A percentile compares a stretch with the other conserved stretches of the same genome.
Conservation (phyloP, 2,888 invertebrate genomes). For the Halocaridina rubra region DNA sequence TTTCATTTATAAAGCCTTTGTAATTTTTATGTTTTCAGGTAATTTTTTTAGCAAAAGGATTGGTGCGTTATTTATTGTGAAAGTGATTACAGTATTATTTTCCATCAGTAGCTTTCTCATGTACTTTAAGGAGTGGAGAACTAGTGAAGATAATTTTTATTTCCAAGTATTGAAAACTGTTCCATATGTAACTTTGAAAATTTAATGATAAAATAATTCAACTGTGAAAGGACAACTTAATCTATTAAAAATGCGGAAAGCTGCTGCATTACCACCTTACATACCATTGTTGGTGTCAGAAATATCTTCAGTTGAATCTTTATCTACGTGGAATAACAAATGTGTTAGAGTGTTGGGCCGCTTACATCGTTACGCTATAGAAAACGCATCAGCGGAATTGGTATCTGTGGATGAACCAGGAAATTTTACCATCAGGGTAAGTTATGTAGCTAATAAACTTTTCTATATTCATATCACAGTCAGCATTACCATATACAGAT, state of each 20-base stretch:
- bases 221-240: not conserved
- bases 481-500: too few species aligned
- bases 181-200: not conserved
- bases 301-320: constrained; percentile 7
- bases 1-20: too few species aligned
- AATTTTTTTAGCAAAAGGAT: too few species aligned
- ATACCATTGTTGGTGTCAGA: constrained; percentile 29
- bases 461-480: not conserved
- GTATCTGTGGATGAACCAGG: constrained; percentile 26
- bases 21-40: too few species aligned
- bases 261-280: not conserved
- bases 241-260: not conserved
- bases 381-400: not conserved
- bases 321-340: constrained; percentile 36
- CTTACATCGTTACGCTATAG: not conserved
- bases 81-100: not conserved
- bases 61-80: too few species aligned
- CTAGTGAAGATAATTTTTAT: not conserved
- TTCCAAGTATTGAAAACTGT: not conserved
- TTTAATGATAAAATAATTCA: not conserved
- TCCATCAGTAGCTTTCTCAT: not conserved
- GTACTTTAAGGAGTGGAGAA: too few species aligned
- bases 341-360: constrained; percentile 35
- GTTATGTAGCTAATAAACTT: not conserved
- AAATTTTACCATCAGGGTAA: constrained; percentile 28